phyloP scores from a whole-genome alignment of 2,888 invertebrate species.

The Hyalella azteca region DNA sequence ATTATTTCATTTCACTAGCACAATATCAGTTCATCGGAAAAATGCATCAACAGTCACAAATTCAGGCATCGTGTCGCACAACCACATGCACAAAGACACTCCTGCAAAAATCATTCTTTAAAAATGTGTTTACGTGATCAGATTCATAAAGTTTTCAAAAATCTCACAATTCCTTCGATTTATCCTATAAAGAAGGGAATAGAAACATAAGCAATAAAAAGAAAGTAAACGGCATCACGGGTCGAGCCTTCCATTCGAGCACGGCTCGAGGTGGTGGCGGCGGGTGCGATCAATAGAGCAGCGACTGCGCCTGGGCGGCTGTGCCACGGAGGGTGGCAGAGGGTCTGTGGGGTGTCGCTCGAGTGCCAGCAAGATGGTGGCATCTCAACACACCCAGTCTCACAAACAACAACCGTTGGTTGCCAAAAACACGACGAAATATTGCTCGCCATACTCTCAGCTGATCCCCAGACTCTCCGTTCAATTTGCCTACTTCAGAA shows the following conservation, averaged over 20 bases:
- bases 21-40: too few species aligned
- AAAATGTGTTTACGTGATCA: too few species aligned
- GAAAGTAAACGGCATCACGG: neutral
- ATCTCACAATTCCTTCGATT: too few species aligned
- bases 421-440: too few species aligned
- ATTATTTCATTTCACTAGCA: too few species aligned
- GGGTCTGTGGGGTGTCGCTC: neutral
- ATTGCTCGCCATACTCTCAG: neutral
- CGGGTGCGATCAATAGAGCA: neutral
- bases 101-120: too few species aligned
- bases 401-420: neutral
- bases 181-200: neutral
- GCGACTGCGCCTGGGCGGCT: neutral
- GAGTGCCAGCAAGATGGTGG: slow-evolving; percentile 34
- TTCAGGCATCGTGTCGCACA: too few species aligned
- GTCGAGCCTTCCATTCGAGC: neutral
- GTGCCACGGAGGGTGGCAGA: neutral
- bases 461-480: neutral
- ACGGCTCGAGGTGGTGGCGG: neutral
- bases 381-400: neutral
- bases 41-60: too few species aligned
- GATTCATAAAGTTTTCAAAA: too few species aligned
- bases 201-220: neutral
- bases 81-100: too few species aligned
- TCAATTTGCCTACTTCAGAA: neutral